Conservation (phyloP, 2,888 invertebrate species). For the Hesperia comma region DNA sequence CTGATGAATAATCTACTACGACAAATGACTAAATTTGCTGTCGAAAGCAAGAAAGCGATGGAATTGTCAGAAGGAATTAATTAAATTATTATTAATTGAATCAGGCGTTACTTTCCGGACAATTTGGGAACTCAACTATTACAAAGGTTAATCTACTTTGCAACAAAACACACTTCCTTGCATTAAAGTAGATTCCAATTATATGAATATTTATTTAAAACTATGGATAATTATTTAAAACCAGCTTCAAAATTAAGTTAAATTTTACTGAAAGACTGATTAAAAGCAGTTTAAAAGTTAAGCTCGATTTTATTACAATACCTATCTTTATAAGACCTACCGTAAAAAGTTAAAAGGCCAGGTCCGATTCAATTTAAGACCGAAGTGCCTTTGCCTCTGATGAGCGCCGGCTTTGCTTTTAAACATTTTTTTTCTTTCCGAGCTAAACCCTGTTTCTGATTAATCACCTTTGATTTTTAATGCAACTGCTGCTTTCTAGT, state of each 20-base stretch:
- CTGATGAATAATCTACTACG: no score
- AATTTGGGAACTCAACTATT: no score
- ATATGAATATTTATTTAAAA: no score
- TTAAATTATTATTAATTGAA: no score
- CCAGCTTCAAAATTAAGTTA: not conserved
- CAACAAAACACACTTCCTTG: no score
- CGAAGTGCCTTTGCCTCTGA: conserved; percentile 9
- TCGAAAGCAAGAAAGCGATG: no score
- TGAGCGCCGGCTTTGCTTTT: conserved; percentile 10
- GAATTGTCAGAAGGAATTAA: no score
- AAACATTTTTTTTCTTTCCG: not conserved
- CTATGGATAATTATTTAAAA: no score
- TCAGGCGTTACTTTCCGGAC: no score
- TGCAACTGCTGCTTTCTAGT: conserved; percentile 10
- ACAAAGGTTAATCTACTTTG: no score
- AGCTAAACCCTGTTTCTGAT: conserved; percentile 20
- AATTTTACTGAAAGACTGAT: not conserved
- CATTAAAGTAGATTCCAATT: no score
- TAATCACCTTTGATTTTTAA: conserved; percentile 28
- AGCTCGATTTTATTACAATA: not conserved
- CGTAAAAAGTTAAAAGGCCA: not conserved
- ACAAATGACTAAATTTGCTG: no score
- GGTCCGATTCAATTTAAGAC: conserved; percentile 10
- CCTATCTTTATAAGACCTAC: not conserved
- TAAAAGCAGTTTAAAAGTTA: not conserved